phyloP scores from a whole-genome alignment of 2,797 vertebrate species.

The Odontamblyopus rebecca region DNA sequence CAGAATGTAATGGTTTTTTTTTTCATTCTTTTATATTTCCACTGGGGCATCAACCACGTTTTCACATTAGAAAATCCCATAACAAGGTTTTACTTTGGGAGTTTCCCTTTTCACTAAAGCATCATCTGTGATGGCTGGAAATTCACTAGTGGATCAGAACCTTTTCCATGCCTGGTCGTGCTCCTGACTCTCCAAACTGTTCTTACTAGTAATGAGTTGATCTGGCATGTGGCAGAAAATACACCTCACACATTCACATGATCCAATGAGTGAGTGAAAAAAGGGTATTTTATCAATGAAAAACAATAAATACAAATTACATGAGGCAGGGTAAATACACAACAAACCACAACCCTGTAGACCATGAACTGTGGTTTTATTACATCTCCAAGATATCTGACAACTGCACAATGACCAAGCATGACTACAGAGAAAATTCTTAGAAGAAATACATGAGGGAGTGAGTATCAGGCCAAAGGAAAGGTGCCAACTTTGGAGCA shows the following conservation, averaged over 20 bases:
- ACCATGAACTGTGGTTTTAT: constrained; percentile 27
- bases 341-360: constrained; percentile 23
- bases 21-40: background rate
- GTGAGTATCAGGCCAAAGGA: constrained; percentile 36
- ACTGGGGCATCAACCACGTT: background rate
- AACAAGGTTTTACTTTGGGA: background rate
- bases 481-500: constrained; percentile 31
- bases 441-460: constrained; percentile 30
- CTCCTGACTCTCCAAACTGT: constrained; percentile 43
- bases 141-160: constrained; percentile 38
- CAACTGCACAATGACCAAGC: constrained; percentile 45
- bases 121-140: constrained; percentile 53
- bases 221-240: constrained; percentile 28
- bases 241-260: constrained; percentile 22
- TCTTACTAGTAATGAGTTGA: constrained; percentile 46
- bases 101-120: constrained; percentile 18
- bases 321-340: constrained; percentile 12
- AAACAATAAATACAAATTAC: background rate
- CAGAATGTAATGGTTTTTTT: background rate
- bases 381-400: constrained; percentile 51
- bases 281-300: background rate
- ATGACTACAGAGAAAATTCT: constrained; percentile 46
- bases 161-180: constrained; percentile 49
- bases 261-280: background rate
- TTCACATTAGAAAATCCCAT: background rate